Percentiles rank a stretch among this genome's conserved stretches.
These are phyloP conservation scores for Heliconius melpomene DNA, from an alignment of 1,140 invertebrate species.

Conservation along the genomic window DNA sequence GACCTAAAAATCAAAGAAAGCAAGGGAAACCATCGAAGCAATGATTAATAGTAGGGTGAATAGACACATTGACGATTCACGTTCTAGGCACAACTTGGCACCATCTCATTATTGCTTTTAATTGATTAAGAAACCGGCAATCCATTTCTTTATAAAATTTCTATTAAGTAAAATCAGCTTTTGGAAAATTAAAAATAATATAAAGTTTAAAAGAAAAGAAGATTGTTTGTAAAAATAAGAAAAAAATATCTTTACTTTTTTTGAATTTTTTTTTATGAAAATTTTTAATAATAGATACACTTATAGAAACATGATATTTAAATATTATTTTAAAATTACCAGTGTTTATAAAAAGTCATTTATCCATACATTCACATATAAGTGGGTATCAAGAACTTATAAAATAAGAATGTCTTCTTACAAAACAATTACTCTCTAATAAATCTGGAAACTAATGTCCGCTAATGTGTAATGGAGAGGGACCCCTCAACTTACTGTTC, in stretches of 20 bases:
- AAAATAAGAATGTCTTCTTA: neutral
- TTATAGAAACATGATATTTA: no score
- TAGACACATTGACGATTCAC: conserved; percentile 56
- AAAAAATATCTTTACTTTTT: neutral
- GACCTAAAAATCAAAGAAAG: conserved; percentile 57
- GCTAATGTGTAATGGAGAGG: conserved; percentile 43
- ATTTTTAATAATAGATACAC: no score
- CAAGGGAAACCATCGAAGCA: conserved; percentile 48
- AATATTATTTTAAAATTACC: no score
- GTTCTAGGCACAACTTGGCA: conserved; percentile 64
- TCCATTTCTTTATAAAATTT: neutral
- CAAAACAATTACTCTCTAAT: conserved; percentile 10
- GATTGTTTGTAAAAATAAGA: neutral
- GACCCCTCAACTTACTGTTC: conserved; percentile 55
- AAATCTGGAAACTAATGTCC: conserved; percentile 17
- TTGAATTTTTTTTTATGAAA: no score
- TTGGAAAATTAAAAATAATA: neutral
- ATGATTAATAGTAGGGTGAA: conserved; percentile 65
- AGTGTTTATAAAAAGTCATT: no score
- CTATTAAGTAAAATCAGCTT: neutral
- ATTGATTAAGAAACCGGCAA: conserved; percentile 26
- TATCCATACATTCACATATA: no score
- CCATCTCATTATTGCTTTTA: conserved; percentile 29
- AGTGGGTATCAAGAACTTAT: neutral
- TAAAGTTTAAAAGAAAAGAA: neutral